These are phyloP conservation scores for Oryctolagus cuniculus DNA, from an alignment of 2,113 vertebrate species.

Conservation along the genomic window mOryCun1.1 NC_091432.1:176872501-176873000, in stretches of 20 bases:
- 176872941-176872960: constrained; percentile 78
- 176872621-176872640: constrained; percentile 63
- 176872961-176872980: constrained; percentile 80
- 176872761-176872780: constrained; percentile 77
- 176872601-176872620: constrained; percentile 38
- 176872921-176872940: constrained; percentile 65
- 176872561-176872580: constrained; percentile 82
- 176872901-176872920: constrained; percentile 80
- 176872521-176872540: constrained; percentile 76
- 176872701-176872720: constrained; percentile 82
- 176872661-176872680: constrained; percentile 72
- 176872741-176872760: constrained; percentile 80
- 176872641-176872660: background rate
- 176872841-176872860: constrained; percentile 40
- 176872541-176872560: constrained; percentile 74
- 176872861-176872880: background rate
- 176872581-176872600: constrained; percentile 77
- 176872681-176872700: constrained; percentile 81
- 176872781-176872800: constrained; percentile 59
- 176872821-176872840: constrained; percentile 72
- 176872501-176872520: constrained; percentile 68
- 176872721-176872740: constrained; percentile 84
- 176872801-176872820: constrained; percentile 58
- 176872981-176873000: constrained; percentile 75
- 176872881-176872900: constrained; percentile 65